phyloP scores from a whole-genome alignment of 2,888 invertebrate species.

The Hyles lineata region DNA sequence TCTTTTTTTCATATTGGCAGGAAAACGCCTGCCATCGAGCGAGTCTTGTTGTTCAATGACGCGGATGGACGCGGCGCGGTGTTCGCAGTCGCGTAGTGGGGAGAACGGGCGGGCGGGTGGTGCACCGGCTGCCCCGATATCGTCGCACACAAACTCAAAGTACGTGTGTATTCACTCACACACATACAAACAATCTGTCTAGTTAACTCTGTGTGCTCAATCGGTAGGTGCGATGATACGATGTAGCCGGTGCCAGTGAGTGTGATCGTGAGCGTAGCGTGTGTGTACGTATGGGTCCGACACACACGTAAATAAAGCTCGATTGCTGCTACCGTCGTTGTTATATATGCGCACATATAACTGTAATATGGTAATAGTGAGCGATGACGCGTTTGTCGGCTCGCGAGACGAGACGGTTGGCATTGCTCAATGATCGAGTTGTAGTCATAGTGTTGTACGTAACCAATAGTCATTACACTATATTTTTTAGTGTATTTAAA shows the following conservation, averaged over 20 bases:
- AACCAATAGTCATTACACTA: slow-evolving; percentile 60
- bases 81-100: slow-evolving; percentile 82
- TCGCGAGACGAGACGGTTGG: slow-evolving; percentile 83
- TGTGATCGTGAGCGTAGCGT: slow-evolving; percentile 69
- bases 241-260: slow-evolving; percentile 54
- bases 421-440: slow-evolving; percentile 84
- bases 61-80: slow-evolving; percentile 76
- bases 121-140: slow-evolving; percentile 84
- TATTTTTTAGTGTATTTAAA: slow-evolving; percentile 24
- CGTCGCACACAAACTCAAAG: slow-evolving; percentile 69
- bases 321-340: slow-evolving; percentile 76
- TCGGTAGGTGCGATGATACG: slow-evolving; percentile 65
- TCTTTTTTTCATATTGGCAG: slow-evolving; percentile 83
- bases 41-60: slow-evolving; percentile 85
- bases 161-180: slow-evolving; percentile 62
- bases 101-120: slow-evolving; percentile 75
- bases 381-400: slow-evolving; percentile 83
- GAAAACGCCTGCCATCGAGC: slow-evolving; percentile 82
- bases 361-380: slow-evolving; percentile 71
- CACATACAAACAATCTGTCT: slow-evolving; percentile 75
- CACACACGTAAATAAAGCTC: slow-evolving; percentile 74
- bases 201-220: slow-evolving; percentile 76
- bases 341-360: slow-evolving; percentile 80
- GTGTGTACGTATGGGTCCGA: slow-evolving; percentile 56
- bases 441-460: slow-evolving; percentile 74